Conservation (phyloP, 2,113 vertebrate genomes). For the Pontoporia blainvillei region DNA sequence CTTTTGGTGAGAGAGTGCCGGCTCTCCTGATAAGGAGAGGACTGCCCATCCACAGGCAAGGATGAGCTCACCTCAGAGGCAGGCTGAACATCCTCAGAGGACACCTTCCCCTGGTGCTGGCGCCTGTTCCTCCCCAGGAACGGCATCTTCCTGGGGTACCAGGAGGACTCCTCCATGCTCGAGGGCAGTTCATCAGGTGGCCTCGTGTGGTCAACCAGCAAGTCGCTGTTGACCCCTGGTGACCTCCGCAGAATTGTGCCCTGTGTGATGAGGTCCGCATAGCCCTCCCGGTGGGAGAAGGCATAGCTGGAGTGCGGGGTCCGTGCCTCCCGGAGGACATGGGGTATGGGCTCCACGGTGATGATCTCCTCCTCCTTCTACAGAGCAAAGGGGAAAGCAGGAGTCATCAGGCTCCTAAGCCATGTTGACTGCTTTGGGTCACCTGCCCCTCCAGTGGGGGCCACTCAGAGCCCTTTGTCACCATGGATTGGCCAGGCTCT, state of each 20-base stretch:
- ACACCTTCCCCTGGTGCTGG: rapidly evolving
- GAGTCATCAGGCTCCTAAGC: neutral
- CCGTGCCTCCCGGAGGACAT: conserved; percentile 48
- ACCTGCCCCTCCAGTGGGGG: neutral
- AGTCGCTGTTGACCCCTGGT: rapidly evolving
- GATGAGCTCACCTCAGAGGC: rapidly evolving
- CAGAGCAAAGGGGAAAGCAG: neutral
- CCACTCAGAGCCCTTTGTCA: neutral
- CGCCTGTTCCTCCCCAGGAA: rapidly evolving
- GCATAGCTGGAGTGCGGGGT: conserved; percentile 85
- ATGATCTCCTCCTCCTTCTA: neutral
- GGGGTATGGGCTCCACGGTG: conserved; percentile 70
- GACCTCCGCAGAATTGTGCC: conserved; percentile 70
- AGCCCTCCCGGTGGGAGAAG: conserved; percentile 86
- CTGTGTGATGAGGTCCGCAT: conserved; percentile 80
- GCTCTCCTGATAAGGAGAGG: rapidly evolving
- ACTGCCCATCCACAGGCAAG: rapidly evolving
- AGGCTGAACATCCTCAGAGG: rapidly evolving
- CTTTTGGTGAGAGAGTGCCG: rapidly evolving
- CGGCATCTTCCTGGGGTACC: neutral
- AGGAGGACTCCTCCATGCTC: rapidly evolving
- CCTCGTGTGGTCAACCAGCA: rapidly evolving
- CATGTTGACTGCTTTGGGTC: rapidly evolving
- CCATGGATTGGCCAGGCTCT: neutral
- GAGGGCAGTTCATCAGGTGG: rapidly evolving